Evolutionary conservation across 2,888 invertebrate species (phyloP).

Genomic region (Lochmaea capreae): DNA sequence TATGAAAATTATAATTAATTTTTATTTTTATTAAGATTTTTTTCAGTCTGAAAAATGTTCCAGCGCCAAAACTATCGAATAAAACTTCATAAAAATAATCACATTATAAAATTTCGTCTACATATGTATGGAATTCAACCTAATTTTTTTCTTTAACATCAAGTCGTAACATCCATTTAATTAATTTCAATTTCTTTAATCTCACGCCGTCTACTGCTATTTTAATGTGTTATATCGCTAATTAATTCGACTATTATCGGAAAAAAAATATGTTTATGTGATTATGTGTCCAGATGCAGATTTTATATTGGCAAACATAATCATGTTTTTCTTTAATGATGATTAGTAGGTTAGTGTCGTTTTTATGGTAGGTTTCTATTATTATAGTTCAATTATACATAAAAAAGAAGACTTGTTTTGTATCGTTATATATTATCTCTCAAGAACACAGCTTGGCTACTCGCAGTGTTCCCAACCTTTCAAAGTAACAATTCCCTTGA

Average conservation of each 20-base stretch:
- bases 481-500: too few species aligned
- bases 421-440: too few species aligned
- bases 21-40: too few species aligned
- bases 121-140: slow-evolving; percentile 1
- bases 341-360: not conserved
- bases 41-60: not conserved
- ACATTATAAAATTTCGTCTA: slow-evolving; percentile 2
- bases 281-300: slow-evolving; percentile 11
- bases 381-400: too few species aligned
- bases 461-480: too few species aligned
- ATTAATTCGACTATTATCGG: slow-evolving; percentile 13
- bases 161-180: slow-evolving; percentile 3
- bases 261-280: slow-evolving; percentile 11
- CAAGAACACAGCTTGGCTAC: too few species aligned
- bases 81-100: not conserved
- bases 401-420: too few species aligned
- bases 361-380: not conserved
- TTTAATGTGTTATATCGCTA: slow-evolving; percentile 8
- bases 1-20: too few species aligned
- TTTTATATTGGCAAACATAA: not conserved
- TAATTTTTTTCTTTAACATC: slow-evolving; percentile 2
- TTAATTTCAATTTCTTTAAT: slow-evolving; percentile 14
- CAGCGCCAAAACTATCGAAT: not conserved
- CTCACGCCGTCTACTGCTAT: slow-evolving; percentile 10
- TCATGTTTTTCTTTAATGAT: not conserved